Base-by-base conservation (phyloP, 2,888 invertebrate species). In the Xylophagus ater region DNA sequence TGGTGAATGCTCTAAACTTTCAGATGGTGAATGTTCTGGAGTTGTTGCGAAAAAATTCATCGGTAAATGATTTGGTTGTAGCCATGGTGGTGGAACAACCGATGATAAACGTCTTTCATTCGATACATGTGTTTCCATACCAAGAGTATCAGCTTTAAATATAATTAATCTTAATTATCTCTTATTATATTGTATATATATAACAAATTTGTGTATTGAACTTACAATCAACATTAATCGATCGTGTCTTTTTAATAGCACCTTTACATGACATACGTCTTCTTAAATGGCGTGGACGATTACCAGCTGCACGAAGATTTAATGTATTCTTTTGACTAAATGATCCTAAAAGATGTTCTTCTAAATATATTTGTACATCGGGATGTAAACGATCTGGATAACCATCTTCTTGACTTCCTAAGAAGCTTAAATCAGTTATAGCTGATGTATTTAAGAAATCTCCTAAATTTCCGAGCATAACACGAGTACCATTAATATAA, bases 391-490 rank as follows among this genome's bases (percentile, higher is more conserved):
- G 81, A 55, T 87, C 89, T 8, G 90, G 90, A 59, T 85, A 78
- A 18, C 92, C 92, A 49, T 89, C 88, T 62, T 93, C 92, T 48
- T 88, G 83, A 56, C 88, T 89, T 15, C 89, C 89, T 50, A 97
- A 69, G 59, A 96, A 97, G 63, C 93, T 94, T 50, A 98, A 70
- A 65, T 96, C 94, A 2, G 94, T 94, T 32, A 98, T 87, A 46
- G 96, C 97, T 3, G 97, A 97, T 0, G 98, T 99, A 54, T 84
- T 94, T 41, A 97, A 68, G 62, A 98, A 99, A 50, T 97, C 96
- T 47, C 82, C 83, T 20, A 98, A 68, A 59, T 85, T 83, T n/a
- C 97, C 96, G 43, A 98, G 68, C 41, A 93, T 89, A 0, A 98
- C 96, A 52, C 96, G 75, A 0, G 97, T 96, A n/a, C 97, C 98